phyloP scores from a whole-genome alignment of 2,113 vertebrate genomes.

The Aegotheles bennettii region DNA sequence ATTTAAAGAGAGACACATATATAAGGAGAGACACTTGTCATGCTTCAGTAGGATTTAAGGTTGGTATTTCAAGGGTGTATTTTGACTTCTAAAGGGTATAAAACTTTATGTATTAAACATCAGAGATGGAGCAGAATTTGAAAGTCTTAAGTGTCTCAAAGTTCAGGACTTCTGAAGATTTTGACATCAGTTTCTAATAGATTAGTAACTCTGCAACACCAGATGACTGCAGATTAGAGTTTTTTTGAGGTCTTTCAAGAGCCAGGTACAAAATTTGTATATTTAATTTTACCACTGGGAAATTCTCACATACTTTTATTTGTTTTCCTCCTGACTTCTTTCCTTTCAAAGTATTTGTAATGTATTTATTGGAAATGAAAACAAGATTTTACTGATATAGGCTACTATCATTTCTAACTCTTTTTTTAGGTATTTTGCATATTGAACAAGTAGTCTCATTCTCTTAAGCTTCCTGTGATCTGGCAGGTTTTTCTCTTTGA shows the following conservation, averaged over 20 bases:
- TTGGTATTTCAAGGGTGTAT: background rate
- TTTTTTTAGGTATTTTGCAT: background rate
- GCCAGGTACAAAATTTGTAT: background rate
- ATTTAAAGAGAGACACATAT: no score
- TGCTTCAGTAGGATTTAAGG: background rate
- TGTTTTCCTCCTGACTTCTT: background rate
- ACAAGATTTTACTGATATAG: background rate
- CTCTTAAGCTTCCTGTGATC: background rate
- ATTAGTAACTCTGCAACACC: background rate
- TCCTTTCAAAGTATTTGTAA: background rate
- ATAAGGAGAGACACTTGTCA: background rate
- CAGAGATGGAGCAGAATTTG: background rate
- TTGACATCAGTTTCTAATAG: background rate
- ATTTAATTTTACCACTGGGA: background rate
- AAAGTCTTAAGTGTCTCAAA: background rate
- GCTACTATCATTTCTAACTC: background rate
- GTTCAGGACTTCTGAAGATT: background rate
- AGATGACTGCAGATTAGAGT: background rate
- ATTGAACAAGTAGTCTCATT: background rate
- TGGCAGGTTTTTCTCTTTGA: background rate
- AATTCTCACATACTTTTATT: background rate
- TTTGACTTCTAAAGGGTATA: background rate
- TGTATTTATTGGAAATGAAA: background rate
- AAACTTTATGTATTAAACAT: slow-evolving; percentile 2
- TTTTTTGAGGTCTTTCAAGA: background rate